Percentiles rank a stretch among this genome's conserved stretches.
phyloP scores from a whole-genome alignment of 2,888 invertebrate genomes.

The Panzeria rudis region DNA sequence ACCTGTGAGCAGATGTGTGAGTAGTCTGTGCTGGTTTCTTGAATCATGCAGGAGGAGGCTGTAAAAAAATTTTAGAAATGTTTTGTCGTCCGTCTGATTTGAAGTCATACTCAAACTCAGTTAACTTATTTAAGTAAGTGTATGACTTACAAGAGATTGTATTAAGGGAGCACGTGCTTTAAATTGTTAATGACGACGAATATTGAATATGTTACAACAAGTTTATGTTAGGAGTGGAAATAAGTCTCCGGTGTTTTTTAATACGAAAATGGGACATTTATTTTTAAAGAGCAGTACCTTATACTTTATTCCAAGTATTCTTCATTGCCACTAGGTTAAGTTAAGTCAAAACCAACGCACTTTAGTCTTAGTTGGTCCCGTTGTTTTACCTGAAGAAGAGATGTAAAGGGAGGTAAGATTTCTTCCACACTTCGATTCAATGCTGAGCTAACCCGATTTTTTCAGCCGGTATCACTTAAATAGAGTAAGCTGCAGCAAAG shows the following conservation, averaged over 20 bases:
- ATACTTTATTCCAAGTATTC: no score
- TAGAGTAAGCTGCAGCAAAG: no score
- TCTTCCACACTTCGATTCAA: no score
- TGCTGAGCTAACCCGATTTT: no score
- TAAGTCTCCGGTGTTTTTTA: background rate
- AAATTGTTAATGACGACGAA: conserved; percentile 15
- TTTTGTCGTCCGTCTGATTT: conserved; percentile 36
- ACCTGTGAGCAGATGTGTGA: conserved; percentile 50
- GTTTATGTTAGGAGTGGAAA: background rate
- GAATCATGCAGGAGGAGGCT: conserved; percentile 65
- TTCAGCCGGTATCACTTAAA: no score
- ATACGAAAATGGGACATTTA: background rate
- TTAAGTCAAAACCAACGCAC: no score
- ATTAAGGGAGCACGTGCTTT: conserved; percentile 45
- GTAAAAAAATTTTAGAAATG: conserved; percentile 42
- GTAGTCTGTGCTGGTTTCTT: conserved; percentile 30
- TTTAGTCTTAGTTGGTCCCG: no score
- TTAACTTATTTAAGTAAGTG: conserved; percentile 9
- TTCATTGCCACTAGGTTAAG: no score
- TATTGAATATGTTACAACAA: conserved; percentile 5
- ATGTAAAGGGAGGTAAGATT: no score
- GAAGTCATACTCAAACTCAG: conserved; percentile 29
- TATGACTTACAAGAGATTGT: conserved; percentile 32
- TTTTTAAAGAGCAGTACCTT: background rate
- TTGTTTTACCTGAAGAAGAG: no score